Conservation (phyloP, 2,113 vertebrate genomes). For the Entomyzon cyanotis region DNA sequence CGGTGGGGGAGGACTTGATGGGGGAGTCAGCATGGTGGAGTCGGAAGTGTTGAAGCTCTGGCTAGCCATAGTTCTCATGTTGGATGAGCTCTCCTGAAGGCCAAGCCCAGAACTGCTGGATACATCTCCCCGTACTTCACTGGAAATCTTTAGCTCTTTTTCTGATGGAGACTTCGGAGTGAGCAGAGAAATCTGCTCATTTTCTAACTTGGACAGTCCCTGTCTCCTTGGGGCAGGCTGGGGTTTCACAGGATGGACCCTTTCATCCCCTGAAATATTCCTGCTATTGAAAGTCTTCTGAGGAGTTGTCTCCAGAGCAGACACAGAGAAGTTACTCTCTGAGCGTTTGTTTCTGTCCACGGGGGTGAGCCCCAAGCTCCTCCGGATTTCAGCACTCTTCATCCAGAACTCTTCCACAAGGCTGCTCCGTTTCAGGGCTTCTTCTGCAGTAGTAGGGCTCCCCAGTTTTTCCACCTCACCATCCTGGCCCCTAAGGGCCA, state of each 20-base stretch:
- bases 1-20: conserved; percentile 92
- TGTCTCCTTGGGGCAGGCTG: conserved; percentile 78
- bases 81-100: conserved; percentile 86
- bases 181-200: conserved; percentile 74
- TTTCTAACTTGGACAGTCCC: conserved; percentile 79
- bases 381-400: conserved; percentile 94
- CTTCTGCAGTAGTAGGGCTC: conserved; percentile 74
- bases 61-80: conserved; percentile 83
- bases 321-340: conserved; percentile 68
- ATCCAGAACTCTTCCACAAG: conserved; percentile 97
- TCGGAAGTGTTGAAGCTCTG: conserved; percentile 91
- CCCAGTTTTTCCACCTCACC: conserved; percentile 51
- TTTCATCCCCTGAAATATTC: conserved; percentile 72
- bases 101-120: conserved; percentile 92
- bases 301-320: conserved; percentile 60
- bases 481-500: conserved; percentile 56
- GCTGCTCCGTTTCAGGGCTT: conserved; percentile 81
- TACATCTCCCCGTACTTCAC: conserved; percentile 79
- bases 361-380: conserved; percentile 89
- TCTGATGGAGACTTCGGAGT: conserved; percentile 79
- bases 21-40: conserved; percentile 93
- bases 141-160: conserved; percentile 72
- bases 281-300: conserved; percentile 70
- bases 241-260: conserved; percentile 66
- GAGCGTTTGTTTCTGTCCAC: conserved; percentile 79